Evolutionary conservation across 2,797 vertebrate species (phyloP), one percentile per base, ranked within the genome.

Genomic region (Scarus forsteni): DNA sequence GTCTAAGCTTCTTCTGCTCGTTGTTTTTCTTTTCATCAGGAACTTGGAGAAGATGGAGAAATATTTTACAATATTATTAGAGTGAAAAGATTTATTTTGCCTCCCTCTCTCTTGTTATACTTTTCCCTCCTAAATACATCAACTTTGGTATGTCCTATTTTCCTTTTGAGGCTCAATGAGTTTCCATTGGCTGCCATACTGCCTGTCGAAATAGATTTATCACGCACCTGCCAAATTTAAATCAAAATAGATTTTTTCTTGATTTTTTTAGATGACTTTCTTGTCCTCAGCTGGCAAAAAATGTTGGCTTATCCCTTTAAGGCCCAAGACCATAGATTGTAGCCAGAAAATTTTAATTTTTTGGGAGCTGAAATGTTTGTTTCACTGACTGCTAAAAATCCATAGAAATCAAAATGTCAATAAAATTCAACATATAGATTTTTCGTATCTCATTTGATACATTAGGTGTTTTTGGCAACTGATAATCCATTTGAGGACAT

Each of bases 121-220:
- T 38, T 34, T 43, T 54, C 18, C 18, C 16, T 60, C 60, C 49
- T 66, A 35, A 50, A 70, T 52, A 43, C 19, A 54, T 50, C 57
- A 35, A n/a, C 53, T 46, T 65, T 36, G 43, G 4, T 56, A 62
- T 40, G 19, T 70, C 42, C 65, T 57, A 45, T 48, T 68, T 76
- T 57, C 12, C 10, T 8, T 49, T 77, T 73, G 3, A 8, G 40
- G 38, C 3, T 68, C 14, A 49, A 3, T 46, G 50, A 70, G 68
- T 66, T 63, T 63, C 55, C 61, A 13, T 75, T 84, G 58, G 64
- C 73, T 60, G 19, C 44, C 38, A 49, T 15, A 19, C 8, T 19
- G 14, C 42, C 57, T 38, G 63, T 66, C 52, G 66, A 7, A 8
- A 35, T n/a, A 78, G 61, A 85, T 78, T 76, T 55, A 62, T 72